Evolutionary conservation across 2,888 invertebrate genomes (phyloP).

Genomic region (Athalia rosae): DNA sequence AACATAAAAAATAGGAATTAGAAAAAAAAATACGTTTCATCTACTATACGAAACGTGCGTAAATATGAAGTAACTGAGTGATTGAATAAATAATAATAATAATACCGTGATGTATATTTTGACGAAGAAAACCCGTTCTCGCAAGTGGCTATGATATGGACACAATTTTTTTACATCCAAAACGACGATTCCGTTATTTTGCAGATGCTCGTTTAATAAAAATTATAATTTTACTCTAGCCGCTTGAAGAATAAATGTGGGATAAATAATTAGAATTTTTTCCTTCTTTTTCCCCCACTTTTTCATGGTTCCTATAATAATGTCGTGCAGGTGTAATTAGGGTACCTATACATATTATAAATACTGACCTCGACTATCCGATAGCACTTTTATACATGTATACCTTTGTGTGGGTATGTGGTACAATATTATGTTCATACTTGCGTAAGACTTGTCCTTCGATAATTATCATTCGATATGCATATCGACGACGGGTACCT

Average conservation of each 20-base stretch:
- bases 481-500: neutral
- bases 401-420: neutral
- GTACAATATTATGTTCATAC: conserved; percentile 6
- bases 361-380: conserved; percentile 41
- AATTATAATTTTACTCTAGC: neutral
- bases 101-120: conserved; percentile 11
- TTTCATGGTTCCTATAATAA: neutral
- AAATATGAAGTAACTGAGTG: neutral
- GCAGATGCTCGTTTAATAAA: neutral
- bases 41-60: neutral
- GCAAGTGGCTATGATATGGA: neutral
- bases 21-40: neutral
- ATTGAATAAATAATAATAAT: neutral
- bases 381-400: neutral
- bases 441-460: neutral
- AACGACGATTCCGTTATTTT: conserved; percentile 16
- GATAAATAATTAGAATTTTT: neutral
- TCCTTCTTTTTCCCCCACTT: neutral
- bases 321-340: neutral
- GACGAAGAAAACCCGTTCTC: conserved; percentile 23
- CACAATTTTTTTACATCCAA: neutral
- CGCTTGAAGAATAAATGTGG: neutral
- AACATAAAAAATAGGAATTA: neutral
- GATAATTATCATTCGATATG: conserved; percentile 12
- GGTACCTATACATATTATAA: neutral